Conservation (phyloP, 23 tunicate species). For the Trididemnum miniatum region DNA sequence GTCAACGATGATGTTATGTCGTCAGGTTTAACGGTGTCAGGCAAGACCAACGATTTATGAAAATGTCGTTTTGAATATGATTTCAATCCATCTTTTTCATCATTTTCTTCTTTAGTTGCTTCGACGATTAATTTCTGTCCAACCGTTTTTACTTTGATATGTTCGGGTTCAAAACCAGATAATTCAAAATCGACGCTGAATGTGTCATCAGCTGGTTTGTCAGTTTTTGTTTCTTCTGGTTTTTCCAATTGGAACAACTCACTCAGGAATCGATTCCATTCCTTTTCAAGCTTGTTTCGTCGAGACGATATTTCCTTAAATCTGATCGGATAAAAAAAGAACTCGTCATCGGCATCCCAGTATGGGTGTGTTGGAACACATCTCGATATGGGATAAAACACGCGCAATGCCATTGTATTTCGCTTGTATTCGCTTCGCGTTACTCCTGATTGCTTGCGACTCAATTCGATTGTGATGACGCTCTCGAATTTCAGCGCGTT, state of each 20-base stretch:
- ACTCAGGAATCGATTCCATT: neutral
- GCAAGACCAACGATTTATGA: conserved; percentile 45
- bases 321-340: neutral
- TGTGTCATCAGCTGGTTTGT: neutral
- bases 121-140: conserved; percentile 52
- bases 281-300: neutral
- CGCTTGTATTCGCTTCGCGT: neutral
- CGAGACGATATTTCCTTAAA: neutral
- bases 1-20: conserved; percentile 39
- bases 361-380: neutral
- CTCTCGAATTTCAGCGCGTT: neutral
- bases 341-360: neutral
- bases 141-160: conserved; percentile 39
- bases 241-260: neutral
- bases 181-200: conserved; percentile 5
- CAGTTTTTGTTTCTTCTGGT: neutral
- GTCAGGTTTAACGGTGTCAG: conserved; percentile 54
- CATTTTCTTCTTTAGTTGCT: conserved; percentile 30
- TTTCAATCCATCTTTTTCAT: conserved; percentile 26
- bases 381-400: neutral
- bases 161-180: conserved; percentile 23
- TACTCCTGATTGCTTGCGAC: neutral
- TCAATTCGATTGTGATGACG: neutral
- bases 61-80: conserved; percentile 29
- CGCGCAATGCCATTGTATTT: neutral